Evolutionary conservation across 2,113 vertebrate species (phyloP).

Genomic region (Solenodon paradoxus): DNA sequence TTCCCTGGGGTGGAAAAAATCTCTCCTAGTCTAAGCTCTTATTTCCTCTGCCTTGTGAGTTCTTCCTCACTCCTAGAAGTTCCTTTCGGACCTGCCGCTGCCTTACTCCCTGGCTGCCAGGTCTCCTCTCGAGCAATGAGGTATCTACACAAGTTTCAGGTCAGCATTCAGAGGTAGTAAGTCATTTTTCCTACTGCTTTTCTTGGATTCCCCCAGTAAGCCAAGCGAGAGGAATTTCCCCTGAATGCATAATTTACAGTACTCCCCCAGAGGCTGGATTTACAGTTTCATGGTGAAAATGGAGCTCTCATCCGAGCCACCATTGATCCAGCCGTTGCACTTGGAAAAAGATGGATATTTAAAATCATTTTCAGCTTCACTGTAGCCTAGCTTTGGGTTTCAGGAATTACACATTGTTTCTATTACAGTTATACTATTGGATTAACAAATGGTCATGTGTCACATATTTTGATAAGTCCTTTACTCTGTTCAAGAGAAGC

Average conservation of each 20-base stretch:
- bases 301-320: conserved; percentile 14
- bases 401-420: neutral
- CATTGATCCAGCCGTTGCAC: neutral
- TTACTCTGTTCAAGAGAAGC: neutral
- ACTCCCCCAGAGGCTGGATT: conserved; percentile 55
- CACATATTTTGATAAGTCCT: conserved; percentile 48
- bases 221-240: conserved; percentile 49
- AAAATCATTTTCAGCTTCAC: neutral
- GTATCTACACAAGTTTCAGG: neutral
- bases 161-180: conserved; percentile 25
- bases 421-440: neutral
- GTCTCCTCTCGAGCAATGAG: neutral
- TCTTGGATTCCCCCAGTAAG: conserved; percentile 59
- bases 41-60: neutral
- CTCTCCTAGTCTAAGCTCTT: too few relatives aligned
- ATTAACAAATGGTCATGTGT: conserved; percentile 38
- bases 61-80: neutral
- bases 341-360: neutral
- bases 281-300: conserved; percentile 19
- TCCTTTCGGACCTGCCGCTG: neutral
- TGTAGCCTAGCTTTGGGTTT: conserved; percentile 24
- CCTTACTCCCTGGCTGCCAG: neutral
- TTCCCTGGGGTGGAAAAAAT: too few relatives aligned
- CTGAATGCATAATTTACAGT: conserved; percentile 35
- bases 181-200: conserved; percentile 61